A percentile compares a stretch with the other conserved stretches of the same genome.
Evolutionary conservation across 1,140 invertebrate genomes (phyloP).

Genomic region (Notospermus geniculatus): DNA sequence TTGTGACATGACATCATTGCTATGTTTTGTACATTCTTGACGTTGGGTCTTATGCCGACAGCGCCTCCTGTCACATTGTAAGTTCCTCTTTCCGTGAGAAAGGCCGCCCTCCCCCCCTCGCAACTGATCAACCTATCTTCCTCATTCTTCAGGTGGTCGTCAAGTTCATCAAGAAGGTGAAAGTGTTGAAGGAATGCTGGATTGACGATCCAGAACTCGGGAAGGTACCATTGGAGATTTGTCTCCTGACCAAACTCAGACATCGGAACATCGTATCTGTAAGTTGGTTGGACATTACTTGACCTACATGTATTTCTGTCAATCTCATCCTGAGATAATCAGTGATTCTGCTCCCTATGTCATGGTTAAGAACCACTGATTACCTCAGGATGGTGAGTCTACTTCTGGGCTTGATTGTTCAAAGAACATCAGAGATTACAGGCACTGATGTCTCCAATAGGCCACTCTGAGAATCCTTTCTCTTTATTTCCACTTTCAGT

Average conservation of each 20-base stretch:
- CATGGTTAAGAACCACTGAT: too few species aligned
- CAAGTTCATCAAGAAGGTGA: conserved; percentile 72
- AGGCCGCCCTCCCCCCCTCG: conserved; percentile 64
- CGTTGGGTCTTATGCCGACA: too few species aligned
- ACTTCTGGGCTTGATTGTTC: too few species aligned
- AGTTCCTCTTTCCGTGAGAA: conserved; percentile 66
- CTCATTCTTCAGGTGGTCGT: conserved; percentile 64
- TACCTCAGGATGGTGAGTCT: too few species aligned
- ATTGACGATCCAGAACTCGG: conserved; percentile 61
- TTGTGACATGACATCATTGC: too few species aligned
- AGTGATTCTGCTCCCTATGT: too few species aligned
- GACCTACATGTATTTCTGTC: too few species aligned
- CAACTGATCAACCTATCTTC: conserved; percentile 72
- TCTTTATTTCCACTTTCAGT: conserved; percentile 52
- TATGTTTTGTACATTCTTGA: too few species aligned
- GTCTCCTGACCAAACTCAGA: conserved; percentile 64
- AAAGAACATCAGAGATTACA: too few species aligned
- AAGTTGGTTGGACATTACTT: too few species aligned
- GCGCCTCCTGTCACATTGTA: too few species aligned
- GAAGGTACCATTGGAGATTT: conserved; percentile 67
- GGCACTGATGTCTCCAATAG: too few species aligned
- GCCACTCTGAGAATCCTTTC: not conserved
- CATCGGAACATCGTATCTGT: conserved; percentile 70
- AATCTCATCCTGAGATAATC: not conserved
- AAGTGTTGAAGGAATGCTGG: conserved; percentile 71